Conservation (phyloP, 2,113 vertebrate species). For the Pangasianodon hypophthalmus region DNA sequence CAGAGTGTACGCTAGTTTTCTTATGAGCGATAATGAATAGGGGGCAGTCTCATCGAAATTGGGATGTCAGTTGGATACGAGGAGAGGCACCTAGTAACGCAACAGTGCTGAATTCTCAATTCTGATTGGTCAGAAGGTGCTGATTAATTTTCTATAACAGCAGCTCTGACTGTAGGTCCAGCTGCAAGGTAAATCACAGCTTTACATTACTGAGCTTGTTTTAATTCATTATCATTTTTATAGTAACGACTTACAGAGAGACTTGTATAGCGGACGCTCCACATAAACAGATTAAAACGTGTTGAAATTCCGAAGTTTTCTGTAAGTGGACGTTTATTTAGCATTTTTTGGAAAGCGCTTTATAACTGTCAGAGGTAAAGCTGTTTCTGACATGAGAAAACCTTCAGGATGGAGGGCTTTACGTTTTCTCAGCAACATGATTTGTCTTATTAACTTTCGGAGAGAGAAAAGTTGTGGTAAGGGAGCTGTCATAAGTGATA, state of each 20-base stretch:
- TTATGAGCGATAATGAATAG: neutral
- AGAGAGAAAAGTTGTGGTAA: neutral
- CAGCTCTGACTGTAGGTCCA: neutral
- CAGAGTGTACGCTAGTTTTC: neutral
- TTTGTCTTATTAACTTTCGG: neutral
- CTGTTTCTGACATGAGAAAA: neutral
- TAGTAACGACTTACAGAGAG: neutral
- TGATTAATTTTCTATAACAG: neutral
- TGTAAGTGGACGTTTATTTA: neutral
- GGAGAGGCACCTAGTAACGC: neutral
- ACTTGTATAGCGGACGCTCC: no score
- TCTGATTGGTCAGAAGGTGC: neutral
- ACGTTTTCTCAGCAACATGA: neutral
- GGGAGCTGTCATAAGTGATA: neutral
- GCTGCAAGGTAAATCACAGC: neutral
- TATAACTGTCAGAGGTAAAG: neutral
- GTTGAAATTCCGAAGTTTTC: neutral
- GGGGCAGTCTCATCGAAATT: neutral
- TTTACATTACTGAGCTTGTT: neutral
- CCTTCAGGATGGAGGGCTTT: neutral
- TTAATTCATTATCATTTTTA: neutral
- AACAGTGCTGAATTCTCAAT: neutral
- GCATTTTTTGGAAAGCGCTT: neutral
- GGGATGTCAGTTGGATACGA: neutral
- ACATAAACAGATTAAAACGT: neutral